phyloP scores from a whole-genome alignment of 2,113 vertebrate genomes.

The Corythoichthys haematopterus region DNA sequence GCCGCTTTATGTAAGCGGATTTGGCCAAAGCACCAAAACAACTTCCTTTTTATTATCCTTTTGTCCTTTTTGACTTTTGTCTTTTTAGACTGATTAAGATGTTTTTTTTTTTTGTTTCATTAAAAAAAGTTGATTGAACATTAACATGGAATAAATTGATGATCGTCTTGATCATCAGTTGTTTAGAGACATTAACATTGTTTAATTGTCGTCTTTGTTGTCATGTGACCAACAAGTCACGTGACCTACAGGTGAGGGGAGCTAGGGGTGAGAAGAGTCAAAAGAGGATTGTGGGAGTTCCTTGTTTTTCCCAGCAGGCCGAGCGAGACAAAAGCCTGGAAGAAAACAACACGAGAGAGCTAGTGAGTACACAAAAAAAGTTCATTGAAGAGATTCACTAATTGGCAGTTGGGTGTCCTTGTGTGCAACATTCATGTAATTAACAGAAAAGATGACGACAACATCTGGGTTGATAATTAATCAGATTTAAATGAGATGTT shows the following conservation, averaged over 20 bases:
- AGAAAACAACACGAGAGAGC: not conserved
- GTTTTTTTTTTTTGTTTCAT: not conserved
- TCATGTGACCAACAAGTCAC: not conserved
- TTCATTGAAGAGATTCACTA: too few relatives aligned
- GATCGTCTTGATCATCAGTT: not conserved
- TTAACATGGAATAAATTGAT: not conserved
- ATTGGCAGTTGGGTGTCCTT: too few relatives aligned
- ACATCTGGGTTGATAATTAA: not conserved
- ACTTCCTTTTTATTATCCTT: not conserved
- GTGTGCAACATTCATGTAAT: not conserved
- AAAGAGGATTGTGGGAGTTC: conserved; percentile 8
- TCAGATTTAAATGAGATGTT: conserved; percentile 2
- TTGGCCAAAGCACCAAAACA: conserved; percentile 17
- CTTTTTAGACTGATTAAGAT: not conserved
- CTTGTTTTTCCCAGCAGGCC: not conserved
- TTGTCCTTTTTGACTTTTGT: not conserved
- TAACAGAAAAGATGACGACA: not conserved
- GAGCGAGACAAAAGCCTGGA: not conserved
- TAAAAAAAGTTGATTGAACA: not conserved
- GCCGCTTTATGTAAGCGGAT: conserved; percentile 58
- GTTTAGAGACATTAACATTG: too few relatives aligned
- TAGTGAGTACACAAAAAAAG: too few relatives aligned
- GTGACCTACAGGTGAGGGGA: not conserved
- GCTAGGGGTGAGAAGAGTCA: not conserved
- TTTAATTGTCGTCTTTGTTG: not conserved